Evolutionary conservation across 92 coral and sea anemone species (phyloP).

Genomic region (Virgularia gustaviana): DNA sequence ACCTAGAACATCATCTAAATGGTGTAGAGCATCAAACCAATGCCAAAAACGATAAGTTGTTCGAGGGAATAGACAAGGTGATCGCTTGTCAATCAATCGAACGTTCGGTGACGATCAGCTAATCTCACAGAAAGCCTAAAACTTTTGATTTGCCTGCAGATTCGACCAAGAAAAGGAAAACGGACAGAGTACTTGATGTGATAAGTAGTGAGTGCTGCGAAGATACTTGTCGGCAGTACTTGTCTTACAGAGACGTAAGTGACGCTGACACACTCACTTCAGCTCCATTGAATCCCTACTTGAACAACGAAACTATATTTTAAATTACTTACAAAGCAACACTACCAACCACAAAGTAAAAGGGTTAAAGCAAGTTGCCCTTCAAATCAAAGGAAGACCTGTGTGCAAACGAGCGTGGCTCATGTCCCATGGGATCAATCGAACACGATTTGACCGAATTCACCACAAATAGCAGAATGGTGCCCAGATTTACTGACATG

Average conservation of each 20-base stretch:
- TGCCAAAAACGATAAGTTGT: neutral
- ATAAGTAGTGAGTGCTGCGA: too few relatives aligned
- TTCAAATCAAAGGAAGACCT: neutral
- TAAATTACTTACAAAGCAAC: neutral
- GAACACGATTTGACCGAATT: neutral
- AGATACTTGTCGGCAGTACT: too few relatives aligned
- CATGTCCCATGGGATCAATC: neutral
- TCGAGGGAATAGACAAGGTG: neutral
- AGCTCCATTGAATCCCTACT: too few relatives aligned
- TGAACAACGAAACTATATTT: neutral
- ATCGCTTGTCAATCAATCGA: neutral
- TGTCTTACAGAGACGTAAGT: too few relatives aligned
- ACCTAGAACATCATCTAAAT: neutral
- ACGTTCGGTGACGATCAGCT: too few relatives aligned
- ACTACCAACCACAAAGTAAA: too few relatives aligned
- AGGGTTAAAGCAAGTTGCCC: neutral
- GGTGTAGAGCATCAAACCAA: neutral
- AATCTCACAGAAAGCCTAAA: too few relatives aligned
- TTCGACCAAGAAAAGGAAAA: too few relatives aligned
- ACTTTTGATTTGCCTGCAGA: too few relatives aligned
- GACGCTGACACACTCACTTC: too few relatives aligned
- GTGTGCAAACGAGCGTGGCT: conserved; percentile 5
- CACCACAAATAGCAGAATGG: neutral
- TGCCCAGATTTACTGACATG: neutral
- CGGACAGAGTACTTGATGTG: too few relatives aligned